A percentile compares a stretch with the other conserved stretches of the same genome.
Conservation (phyloP, 92 coral and sea anemone genomes). For the Epizoanthus rinbou region DNA sequence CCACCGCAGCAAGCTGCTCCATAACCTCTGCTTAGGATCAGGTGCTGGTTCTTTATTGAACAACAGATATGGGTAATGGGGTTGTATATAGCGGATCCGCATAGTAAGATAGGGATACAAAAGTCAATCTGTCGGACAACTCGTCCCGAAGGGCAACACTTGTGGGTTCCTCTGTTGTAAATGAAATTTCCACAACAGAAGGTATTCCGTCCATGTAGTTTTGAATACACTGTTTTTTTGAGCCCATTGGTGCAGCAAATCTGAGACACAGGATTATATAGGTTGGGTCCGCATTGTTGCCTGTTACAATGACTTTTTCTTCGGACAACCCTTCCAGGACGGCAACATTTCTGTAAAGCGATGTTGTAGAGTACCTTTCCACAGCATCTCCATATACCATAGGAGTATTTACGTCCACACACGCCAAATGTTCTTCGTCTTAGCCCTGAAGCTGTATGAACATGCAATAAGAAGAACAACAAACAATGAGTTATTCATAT, state of each 20-base stretch:
- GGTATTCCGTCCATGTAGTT: too few species aligned
- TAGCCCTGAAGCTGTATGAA: not conserved
- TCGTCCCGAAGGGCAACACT: conserved; percentile 6
- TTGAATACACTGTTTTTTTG: too few species aligned
- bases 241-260: too few species aligned
- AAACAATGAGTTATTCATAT: too few species aligned
- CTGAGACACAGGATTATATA: too few species aligned
- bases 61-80: conserved; percentile 7
- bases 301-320: not conserved
- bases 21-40: not conserved
- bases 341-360: conserved; percentile 3
- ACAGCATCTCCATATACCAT: not conserved
- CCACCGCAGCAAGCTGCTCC: conserved; percentile 14
- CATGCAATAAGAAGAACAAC: not conserved
- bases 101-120: not conserved
- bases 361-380: not conserved
- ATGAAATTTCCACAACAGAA: not conserved
- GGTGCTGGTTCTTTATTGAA: not conserved
- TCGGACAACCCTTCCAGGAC: not conserved
- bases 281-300: not conserved
- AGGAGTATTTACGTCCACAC: not conserved
- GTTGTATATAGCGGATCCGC: not conserved
- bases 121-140: not conserved
- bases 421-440: not conserved
- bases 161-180: not conserved